These are phyloP conservation scores for Drosophila ironensis DNA, from an alignment of 1,140 invertebrate species.

Conservation along the genomic window DNA sequence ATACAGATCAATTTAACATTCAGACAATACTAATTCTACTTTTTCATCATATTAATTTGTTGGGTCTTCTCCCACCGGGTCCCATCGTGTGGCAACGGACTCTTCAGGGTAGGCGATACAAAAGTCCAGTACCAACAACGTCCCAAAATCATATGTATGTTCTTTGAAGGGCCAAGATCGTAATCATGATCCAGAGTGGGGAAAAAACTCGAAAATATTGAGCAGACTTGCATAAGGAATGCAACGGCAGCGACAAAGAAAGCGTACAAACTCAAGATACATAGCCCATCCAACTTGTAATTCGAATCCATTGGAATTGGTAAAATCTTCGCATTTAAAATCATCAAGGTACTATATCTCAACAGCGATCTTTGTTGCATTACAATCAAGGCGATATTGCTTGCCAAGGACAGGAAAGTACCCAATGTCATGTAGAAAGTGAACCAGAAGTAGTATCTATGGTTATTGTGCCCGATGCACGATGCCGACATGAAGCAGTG, in stretches of 20 bases:
- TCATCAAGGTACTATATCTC: too few species aligned
- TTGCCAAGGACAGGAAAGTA: neutral
- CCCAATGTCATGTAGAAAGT: neutral
- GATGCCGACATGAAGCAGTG: conserved; percentile 95
- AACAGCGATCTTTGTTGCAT: conserved; percentile 82
- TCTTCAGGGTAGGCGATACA: conserved; percentile 3
- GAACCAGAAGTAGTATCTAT: conserved; percentile 64
- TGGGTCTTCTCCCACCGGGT: conserved; percentile 12
- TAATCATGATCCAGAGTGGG: neutral
- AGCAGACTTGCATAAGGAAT: too few species aligned
- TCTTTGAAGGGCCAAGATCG: neutral
- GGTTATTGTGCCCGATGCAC: conserved; percentile 95
- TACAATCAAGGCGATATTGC: neutral
- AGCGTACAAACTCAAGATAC: too few species aligned
- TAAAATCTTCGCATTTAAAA: neutral
- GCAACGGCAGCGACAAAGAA: too few species aligned
- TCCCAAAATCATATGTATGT: conserved; percentile 1
- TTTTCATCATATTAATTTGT: too few species aligned
- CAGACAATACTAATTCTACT: too few species aligned
- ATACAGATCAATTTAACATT: too few species aligned
- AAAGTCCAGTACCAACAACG: conserved; percentile 6
- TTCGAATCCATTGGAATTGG: too few species aligned
- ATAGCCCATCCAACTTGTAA: too few species aligned
- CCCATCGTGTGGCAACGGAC: conserved; percentile 12
- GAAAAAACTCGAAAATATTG: too few species aligned